Evolutionary conservation across 2,113 vertebrate genomes (phyloP), one percentile per base, ranked within the genome.

Genomic region (Formicarius rufipectus): DNA sequence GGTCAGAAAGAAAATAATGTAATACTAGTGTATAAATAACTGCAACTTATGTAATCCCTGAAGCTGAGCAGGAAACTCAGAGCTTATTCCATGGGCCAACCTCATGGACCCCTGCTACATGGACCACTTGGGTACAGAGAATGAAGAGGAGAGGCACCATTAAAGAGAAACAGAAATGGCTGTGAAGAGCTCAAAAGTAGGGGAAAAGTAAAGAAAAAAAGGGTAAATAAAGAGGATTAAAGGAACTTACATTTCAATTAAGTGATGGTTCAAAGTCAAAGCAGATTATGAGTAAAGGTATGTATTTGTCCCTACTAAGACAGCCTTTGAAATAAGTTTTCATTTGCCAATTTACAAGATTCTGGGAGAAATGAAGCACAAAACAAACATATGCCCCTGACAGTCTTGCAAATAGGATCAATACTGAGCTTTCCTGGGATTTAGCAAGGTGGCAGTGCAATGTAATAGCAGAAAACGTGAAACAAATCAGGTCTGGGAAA

Each of bases 61-160:
- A 33, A 33, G 45, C 42, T 42, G 35, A 37, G 56, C 64, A 56
- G 49, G 35, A 50, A 42, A 56, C 56, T 35, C 1, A 0, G 72
- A 9, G 31, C 27, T 63, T 35, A 28, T 33, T 42, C 50, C 14
- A 0, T 6, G 31, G 40, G 55, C 33, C 64, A 47, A 6, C 2
- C 39, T 21, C 64, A 67, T 3, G 19, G 42, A 59, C 27, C 16
- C 25, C 40, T 39, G 42, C 35, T 27, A 37, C 39, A 30, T n/a
- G n/a, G n/a, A n/a, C 56, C 53, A 19, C 5, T 19, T 28, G 6
- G 0, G 0, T 12, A 60, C 14, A 47, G 25, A 33, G 37, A 60
- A n/a, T 4, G 24, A 55, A 76, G 25, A 59, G 33, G 21, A 78
- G 35, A 79, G 31, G 33, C 30, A 37, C 68, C 35, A 17, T 39